Conservation (phyloP, 2,888 invertebrate genomes). For the Xestia xanthographa region DNA sequence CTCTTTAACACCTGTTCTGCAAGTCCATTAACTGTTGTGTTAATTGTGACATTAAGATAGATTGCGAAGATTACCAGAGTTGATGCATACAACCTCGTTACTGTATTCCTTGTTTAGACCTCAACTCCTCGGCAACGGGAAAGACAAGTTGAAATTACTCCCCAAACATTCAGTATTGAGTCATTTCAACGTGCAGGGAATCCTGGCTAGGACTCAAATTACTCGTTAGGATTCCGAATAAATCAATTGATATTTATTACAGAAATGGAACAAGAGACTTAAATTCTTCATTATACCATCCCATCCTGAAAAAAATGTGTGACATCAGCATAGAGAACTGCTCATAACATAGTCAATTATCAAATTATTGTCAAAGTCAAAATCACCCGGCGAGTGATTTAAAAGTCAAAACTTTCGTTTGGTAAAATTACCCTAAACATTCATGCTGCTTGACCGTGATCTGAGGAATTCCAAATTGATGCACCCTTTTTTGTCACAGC, state of each 20-base stretch:
- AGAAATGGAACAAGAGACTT: not conserved
- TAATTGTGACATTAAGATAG: conserved; percentile 57
- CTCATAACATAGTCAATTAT: not conserved
- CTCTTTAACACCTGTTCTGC: conserved; percentile 41
- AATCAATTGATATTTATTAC: not conserved
- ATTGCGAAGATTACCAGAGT: conserved; percentile 41
- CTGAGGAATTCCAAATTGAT: conserved; percentile 80
- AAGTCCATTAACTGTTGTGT: conserved; percentile 36
- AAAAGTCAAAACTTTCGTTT: conserved; percentile 13
- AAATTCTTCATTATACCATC: not conserved
- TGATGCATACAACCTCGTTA: conserved; percentile 33
- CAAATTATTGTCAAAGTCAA: conserved; percentile 10
- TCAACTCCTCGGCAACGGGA: conserved; percentile 8
- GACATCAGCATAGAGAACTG: not conserved
- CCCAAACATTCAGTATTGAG: conserved; percentile 7
- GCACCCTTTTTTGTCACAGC: conserved; percentile 82
- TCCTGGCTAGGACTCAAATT: not conserved
- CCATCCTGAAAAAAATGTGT: not conserved
- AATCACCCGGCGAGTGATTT: conserved; percentile 9
- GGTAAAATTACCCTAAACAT: conserved; percentile 64
- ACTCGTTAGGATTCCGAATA: not conserved
- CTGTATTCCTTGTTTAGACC: conserved; percentile 45
- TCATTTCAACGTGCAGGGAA: conserved; percentile 1
- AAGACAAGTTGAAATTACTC: conserved; percentile 9
- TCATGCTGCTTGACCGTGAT: conserved; percentile 67